Evolutionary conservation across 92 coral and sea anemone genomes (phyloP).

Genomic region (Micromussa lordhowensis): DNA sequence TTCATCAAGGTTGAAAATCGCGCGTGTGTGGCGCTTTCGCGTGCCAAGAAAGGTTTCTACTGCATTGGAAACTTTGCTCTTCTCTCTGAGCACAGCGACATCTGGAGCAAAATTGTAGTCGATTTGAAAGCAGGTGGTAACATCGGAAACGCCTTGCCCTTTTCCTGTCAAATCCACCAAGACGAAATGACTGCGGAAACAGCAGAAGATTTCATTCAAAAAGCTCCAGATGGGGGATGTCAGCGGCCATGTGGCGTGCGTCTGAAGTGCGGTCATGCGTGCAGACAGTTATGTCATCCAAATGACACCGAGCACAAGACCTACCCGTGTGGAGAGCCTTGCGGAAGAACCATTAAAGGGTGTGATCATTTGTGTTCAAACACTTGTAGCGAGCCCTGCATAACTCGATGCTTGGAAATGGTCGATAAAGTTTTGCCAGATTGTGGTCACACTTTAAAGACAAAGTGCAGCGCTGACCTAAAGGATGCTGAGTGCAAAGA

Average conservation of each 20-base stretch:
- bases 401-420: conserved; percentile 34
- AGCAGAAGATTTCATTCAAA: conserved; percentile 68
- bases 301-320: conserved; percentile 59
- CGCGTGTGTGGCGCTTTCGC: conserved; percentile 94
- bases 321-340: conserved; percentile 68
- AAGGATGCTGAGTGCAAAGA: conserved; percentile 52
- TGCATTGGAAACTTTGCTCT: conserved; percentile 83
- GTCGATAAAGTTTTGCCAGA: conserved; percentile 67
- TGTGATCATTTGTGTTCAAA: conserved; percentile 79
- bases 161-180: conserved; percentile 75
- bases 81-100: conserved; percentile 71
- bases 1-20: conserved; percentile 85
- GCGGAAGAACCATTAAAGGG: conserved; percentile 57
- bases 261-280: conserved; percentile 83
- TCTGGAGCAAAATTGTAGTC: conserved; percentile 76
- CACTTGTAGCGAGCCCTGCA: conserved; percentile 69
- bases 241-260: conserved; percentile 64
- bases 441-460: conserved; percentile 59
- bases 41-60: conserved; percentile 90
- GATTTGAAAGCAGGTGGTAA: conserved; percentile 59
- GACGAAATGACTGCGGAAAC: conserved; percentile 52
- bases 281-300: conserved; percentile 78
- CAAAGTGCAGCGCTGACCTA: conserved; percentile 52
- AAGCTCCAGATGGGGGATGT: conserved; percentile 90
- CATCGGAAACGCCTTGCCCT: conserved; percentile 76